Evolutionary conservation across 2,888 invertebrate genomes (phyloP).

Genomic region (Meteorus colon): DNA sequence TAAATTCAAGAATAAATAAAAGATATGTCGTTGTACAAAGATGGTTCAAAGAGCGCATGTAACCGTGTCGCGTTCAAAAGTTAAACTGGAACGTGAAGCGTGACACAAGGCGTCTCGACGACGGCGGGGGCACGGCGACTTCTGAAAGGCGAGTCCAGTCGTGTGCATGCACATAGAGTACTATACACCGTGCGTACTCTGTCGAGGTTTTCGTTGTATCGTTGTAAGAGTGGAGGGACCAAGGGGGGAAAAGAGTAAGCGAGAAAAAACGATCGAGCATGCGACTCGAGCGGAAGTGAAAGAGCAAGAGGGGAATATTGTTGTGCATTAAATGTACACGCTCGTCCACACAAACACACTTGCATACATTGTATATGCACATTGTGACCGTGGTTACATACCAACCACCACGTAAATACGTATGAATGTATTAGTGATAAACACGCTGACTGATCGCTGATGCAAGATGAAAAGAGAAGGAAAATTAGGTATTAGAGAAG

Average conservation of each 20-base stretch:
- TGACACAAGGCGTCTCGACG: constrained; percentile 55
- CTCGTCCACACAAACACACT: constrained; percentile 8
- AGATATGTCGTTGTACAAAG: constrained; percentile 20
- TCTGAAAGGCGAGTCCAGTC: constrained; percentile 42
- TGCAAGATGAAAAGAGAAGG: constrained; percentile 10
- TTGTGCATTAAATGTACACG: not conserved
- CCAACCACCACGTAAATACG: not conserved
- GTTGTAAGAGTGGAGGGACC: constrained; percentile 1
- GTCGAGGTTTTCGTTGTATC: constrained; percentile 27
- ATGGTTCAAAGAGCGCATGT: constrained; percentile 45
- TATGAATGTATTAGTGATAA: constrained; percentile 32
- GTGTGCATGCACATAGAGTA: not conserved
- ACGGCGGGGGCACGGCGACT: constrained; percentile 41
- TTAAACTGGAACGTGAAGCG: constrained; percentile 67
- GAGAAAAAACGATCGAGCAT: constrained; percentile 1
- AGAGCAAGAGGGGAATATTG: not conserved
- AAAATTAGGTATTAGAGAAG: not conserved
- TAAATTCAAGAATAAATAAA: constrained; percentile 20
- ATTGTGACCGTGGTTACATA: constrained; percentile 1
- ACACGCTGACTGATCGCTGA: constrained; percentile 24
- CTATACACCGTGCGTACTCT: constrained; percentile 30
- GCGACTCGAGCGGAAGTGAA: not conserved
- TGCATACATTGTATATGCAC: not conserved
- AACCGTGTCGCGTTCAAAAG: constrained; percentile 60
- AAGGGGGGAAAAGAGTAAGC: not conserved